Conservation (phyloP, 2,113 vertebrate genomes). For the Saguinus midas region DNA sequence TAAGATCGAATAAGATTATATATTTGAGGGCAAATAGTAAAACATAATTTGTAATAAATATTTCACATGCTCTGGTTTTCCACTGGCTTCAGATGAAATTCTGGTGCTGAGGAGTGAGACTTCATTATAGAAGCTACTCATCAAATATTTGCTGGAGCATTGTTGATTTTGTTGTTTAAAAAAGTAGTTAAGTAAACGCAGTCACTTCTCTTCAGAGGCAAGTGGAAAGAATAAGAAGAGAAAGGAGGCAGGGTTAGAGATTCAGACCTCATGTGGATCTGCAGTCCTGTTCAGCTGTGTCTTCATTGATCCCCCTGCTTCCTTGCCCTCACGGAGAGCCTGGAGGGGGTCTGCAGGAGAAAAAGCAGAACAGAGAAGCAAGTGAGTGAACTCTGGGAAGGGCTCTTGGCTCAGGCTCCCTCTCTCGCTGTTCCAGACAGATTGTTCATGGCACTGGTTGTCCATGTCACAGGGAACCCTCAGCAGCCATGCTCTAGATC, state of each 20-base stretch:
- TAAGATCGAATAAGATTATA: not conserved
- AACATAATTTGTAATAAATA: not conserved
- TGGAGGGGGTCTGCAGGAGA: not conserved
- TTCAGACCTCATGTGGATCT: not conserved
- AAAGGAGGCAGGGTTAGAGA: not conserved
- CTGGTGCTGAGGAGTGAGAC: not conserved
- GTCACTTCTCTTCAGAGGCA: not conserved
- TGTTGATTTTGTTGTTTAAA: slow-evolving; percentile 39
- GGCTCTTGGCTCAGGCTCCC: not conserved
- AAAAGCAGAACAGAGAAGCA: not conserved
- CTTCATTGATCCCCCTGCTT: not conserved
- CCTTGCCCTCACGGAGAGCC: accelerated
- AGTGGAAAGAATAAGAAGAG: not conserved
- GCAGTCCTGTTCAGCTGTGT: not conserved
- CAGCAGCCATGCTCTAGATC: not conserved
- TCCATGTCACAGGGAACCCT: not conserved
- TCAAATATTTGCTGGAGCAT: slow-evolving; percentile 42
- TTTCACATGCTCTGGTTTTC: not conserved
- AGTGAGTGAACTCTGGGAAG: not conserved
- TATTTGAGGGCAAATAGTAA: not conserved
- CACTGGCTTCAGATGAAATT: not conserved
- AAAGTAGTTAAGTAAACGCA: not conserved
- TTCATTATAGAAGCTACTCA: not conserved
- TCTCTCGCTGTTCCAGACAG: not conserved
- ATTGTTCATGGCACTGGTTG: not conserved